Evolutionary conservation across 64 coral and sea anemone species (phyloP), one percentile per base, ranked within the genome.

Genomic region (Pocillopora verrucosa): DNA sequence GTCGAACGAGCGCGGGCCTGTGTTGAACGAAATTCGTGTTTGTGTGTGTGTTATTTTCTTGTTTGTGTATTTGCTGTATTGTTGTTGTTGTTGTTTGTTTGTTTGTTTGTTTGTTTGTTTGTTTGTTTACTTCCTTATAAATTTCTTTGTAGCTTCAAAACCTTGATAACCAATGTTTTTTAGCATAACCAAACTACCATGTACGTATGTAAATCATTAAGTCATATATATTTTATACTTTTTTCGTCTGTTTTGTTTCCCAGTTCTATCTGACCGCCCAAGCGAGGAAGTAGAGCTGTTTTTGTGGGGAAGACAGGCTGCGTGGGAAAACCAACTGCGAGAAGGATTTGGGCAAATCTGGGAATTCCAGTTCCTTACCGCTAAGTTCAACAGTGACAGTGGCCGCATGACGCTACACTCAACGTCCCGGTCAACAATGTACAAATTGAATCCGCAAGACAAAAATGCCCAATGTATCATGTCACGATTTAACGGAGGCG

Each of bases 281-380:
- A 56, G 75, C 30, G 70, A 94, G 13, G 75, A 92, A 79, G 76
- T 94, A n/a, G 72, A 61, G 34, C 74, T 98, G 34, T 88, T 64
- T 78, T 76, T 98, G 34, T 98, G 87, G 93, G 96, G 96, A 34
- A 81, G 91, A 72, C 93, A 98, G 77, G 90, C 70, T 10, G 69
- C 62, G 24, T 98, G 93, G 90, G 64, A 79, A 36, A 64, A 76
- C 22, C 87, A 92, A 36, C 77, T 98, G 14, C 81, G 89, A 88
- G 64, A 76, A 22, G 67, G 80, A 22, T 61, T 82, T 12, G 90
- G 93, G 35, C 65, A 81, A 17, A 90, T 92, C 20, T 98, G 96
- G 96, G 93, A 94, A 37, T 83, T 98, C 13, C 65, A 87, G 22
- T 98, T 84, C 58, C 90, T 98, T 17, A 81, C 86, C 10, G 96